Evolutionary conservation across 1,140 invertebrate genomes (phyloP), one percentile per base, ranked within the genome.

Genomic region (Lepidotrigona ventralis): DNA sequence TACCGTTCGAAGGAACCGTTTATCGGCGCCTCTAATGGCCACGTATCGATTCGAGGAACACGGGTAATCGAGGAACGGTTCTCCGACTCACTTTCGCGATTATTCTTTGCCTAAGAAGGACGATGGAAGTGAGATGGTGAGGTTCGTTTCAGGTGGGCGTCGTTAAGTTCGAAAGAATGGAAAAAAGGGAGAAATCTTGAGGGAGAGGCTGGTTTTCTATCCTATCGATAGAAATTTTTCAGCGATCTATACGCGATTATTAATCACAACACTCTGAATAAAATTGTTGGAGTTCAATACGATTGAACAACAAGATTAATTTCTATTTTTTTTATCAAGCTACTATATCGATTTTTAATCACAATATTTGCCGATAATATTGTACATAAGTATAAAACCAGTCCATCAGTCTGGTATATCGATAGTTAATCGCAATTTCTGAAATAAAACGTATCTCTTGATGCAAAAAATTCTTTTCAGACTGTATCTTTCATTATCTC

Each of bases 31-130:
- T 51, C 46, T 81, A 81, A 81, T 81, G 79, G 79, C 60, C 29
- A 75, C 51, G 51, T 56, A 75, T 81, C 79, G 79, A 81, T 81
- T 81, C 79, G 72, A 81, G 72, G 72, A 76, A 51, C 0, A 54
- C 9, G 74, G 54, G 72, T 81, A 76, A 81, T 76, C 79, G 72
- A 68, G 71, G 78, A n/a, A 53, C 1, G 33, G 23, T 15, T 14
- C 58, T 39, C 17, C 17, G 21, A 33, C 51, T 26, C 12, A 29
- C 19, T 26, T 64, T n/a, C 60, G 12, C 29, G 71, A 46, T 74
- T 54, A 54, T 74, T 54, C 26, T 64, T 33, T 9, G n/a, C 0
- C 23, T 17, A 3, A 69, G 1, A 21, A 11, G 39, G 12, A 9
- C 21, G n/a, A 46, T 29, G 6, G 51, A 5, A 64, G 29, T 11